Percentiles rank a stretch among this genome's conserved stretches.
phyloP scores from a whole-genome alignment of 2,797 vertebrate species.

The Spizella passerina region DNA sequence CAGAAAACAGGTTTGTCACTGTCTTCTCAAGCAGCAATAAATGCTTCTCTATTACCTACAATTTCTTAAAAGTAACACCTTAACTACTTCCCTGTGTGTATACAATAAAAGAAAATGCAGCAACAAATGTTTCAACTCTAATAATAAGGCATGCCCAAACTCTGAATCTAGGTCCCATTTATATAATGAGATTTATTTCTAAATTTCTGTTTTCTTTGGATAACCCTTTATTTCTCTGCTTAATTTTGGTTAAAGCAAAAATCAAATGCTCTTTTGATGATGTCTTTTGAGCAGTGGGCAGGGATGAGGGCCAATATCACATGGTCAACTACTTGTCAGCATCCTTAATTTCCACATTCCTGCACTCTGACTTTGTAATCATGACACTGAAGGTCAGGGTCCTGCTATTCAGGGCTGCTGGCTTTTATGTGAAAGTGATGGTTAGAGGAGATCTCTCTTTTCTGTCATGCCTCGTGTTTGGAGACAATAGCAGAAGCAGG shows the following conservation, averaged over 20 bases:
- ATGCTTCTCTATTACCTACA: neutral
- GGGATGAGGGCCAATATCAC: neutral
- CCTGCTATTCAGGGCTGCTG: neutral
- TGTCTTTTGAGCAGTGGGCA: neutral
- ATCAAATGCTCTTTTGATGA: fast-evolving
- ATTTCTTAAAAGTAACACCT: neutral
- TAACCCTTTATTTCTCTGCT: neutral
- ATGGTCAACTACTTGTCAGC: neutral
- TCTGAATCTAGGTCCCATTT: neutral
- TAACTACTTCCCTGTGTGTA: neutral
- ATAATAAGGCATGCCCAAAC: neutral
- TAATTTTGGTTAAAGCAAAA: neutral
- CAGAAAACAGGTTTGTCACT: neutral
- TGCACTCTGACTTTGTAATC: neutral
- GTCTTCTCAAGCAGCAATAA: neutral
- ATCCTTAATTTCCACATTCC: neutral
- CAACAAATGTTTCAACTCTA: neutral
- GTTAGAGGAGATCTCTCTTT: neutral
- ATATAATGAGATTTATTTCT: neutral
- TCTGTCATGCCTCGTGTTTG: neutral
- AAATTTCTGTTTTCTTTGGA: neutral
- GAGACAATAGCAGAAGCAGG: neutral
- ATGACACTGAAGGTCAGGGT: neutral
- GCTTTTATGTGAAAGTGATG: neutral
- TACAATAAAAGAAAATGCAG: neutral